Percentiles rank a stretch among this genome's conserved stretches.
Conservation (phyloP, 2,113 vertebrate species). For the Catagonus wagneri region DNA sequence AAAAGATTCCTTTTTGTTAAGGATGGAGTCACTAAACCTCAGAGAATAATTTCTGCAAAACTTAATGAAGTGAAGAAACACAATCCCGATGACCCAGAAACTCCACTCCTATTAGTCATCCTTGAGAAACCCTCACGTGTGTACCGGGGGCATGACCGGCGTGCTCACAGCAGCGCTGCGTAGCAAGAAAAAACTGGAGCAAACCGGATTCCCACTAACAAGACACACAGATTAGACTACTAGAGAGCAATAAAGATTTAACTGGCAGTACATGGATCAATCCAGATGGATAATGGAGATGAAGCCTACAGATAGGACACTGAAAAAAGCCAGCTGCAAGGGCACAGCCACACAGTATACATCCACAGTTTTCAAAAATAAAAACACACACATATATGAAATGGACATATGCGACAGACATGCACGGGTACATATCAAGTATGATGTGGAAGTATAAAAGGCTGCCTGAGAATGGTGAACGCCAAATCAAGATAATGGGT, state of each 20-base stretch:
- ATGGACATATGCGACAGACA: not conserved
- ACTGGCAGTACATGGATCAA: not conserved
- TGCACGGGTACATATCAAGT: not conserved
- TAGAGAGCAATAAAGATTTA: not conserved
- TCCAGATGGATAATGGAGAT: not conserved
- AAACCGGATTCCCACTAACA: not conserved
- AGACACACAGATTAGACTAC: not conserved
- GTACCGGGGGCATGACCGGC: not conserved
- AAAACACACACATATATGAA: not conserved
- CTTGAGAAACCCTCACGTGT: not conserved
- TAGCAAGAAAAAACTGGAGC: not conserved
- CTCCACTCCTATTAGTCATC: not conserved
- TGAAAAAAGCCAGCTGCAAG: not conserved
- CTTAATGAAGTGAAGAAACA: not conserved
- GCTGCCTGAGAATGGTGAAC: not conserved
- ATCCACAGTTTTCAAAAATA: not conserved
- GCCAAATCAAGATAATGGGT: not conserved
- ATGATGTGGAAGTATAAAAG: not conserved
- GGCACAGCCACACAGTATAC: not conserved
- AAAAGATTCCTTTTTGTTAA: conserved; percentile 10
- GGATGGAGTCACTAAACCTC: conserved; percentile 14
- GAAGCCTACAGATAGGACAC: not conserved
- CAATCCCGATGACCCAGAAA: not conserved
- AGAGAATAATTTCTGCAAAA: conserved; percentile 2
- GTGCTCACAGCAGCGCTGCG: not conserved